Base-by-base conservation (phyloP, 2,797 vertebrate species). In the Zenarchopterus dispar region DNA sequence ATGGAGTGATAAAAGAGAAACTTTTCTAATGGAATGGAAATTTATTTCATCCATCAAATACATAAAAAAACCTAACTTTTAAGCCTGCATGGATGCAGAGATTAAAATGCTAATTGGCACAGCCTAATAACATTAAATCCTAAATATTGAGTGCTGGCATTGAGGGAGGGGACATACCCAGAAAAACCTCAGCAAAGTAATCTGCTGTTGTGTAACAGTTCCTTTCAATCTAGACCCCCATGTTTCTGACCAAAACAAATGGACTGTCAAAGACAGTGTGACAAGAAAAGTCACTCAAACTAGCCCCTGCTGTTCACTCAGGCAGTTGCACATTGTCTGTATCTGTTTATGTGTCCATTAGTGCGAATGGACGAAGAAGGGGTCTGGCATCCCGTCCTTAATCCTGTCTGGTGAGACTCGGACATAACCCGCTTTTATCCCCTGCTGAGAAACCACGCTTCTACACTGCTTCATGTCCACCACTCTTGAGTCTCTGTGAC, bases 351-450 rank as follows among this genome's bases (percentile, higher is more conserved):
- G 60, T 26, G 53, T 78, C 51, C 56, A 56, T 78, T 60, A 62
- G 6, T 72, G 61, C 73, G 48, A 48, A 73, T 55, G 66, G 64
- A 41, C 61, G 69, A 70, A 50, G 81, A 70, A 78, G 83, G 83
- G 89, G 88, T 88, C 85, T 82, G 84, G 76, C 61, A 82, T 85
- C 62, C 55, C 56, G 42, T 72, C 73, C 65, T 75, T 92, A 91
- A 92, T 91, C 90, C 86, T 84, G 88, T 89, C 89, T 91, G 89
- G 88, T 89, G 78, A 90, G 86, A 78, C 84, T 80, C 23, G 51
- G 64, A 70, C 60, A 10, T 90, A 88, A 89, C 88, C 87, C 65
- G 83, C 87, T 90, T 89, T 88, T 70, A 80, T 73, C 85, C 86
- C 84, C 84, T 41, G 79, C 84, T 88, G 84, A 74, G 89, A 77